Evolutionary conservation across 2,113 vertebrate genomes (phyloP), one percentile per base, ranked within the genome.

Genomic region (Benitochromis conjunctus): DNA sequence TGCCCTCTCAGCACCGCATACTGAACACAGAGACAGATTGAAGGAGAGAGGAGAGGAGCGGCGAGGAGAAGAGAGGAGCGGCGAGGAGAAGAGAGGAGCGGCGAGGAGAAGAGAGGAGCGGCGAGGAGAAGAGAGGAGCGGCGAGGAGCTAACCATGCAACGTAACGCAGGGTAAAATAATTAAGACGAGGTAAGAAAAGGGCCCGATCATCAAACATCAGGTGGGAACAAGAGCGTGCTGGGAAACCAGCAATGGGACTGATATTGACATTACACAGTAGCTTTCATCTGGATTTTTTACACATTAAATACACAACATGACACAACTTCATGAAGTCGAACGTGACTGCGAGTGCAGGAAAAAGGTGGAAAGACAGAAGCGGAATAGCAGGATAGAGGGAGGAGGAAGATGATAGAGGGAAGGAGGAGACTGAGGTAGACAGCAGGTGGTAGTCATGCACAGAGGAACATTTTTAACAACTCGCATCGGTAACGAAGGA

Each of bases 1-100:
- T 99, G 98, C 97, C 97, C 98, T 98, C 98, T 97, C 98, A 96
- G 97, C 98, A 96, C 97, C 95, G 97, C 97, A 97, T 97, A 98
- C 97, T 97, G 97, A 98, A 97, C 96, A 97, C 97, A 93, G 88
- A 88, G 83, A 83, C 83, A 60, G 88, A 82, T 4, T 62, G 85
- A 83, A 84, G 16, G 58, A 84, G 80, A 64, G 29, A 62, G 56
- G 78, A 46, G 81, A 58, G 74, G 34, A 66, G 83, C 84, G 80
- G 56, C 66, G 55, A 78, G 58, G 51, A 60, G 64, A 29, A 83
- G 19, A 34, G 41, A 69, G 46, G 12, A 38, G 21, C 55, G 48
- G 21, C 55, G 48, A 48, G 56, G 14, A 11, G 43, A 43, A n/a
- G 18, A 19, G 7, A 55, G 5, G 10, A 21, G 13, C 29, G 1